Percentiles rank a stretch among this genome's conserved stretches.
phyloP scores from a whole-genome alignment of 2,797 vertebrate species.

The Micrastur ruficollis region DNA sequence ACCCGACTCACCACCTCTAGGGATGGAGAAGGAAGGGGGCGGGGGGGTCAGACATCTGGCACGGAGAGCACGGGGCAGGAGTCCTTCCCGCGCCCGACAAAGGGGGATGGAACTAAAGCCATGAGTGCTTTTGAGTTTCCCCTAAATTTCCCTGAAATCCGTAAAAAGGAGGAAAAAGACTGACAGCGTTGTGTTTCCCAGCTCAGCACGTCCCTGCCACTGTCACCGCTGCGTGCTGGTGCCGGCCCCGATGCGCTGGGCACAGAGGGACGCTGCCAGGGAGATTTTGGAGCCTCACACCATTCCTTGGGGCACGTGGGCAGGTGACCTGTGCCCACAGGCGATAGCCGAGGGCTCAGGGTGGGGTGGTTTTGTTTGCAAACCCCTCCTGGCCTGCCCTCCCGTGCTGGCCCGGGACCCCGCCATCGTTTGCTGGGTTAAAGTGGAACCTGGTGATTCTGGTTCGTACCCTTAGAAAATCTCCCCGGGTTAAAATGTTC shows the following conservation, averaged over 20 bases:
- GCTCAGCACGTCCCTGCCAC: background rate
- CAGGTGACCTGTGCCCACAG: background rate
- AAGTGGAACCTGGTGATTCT: background rate
- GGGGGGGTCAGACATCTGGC: background rate
- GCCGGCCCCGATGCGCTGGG: background rate
- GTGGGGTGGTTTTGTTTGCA: too few species aligned
- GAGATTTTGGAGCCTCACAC: background rate
- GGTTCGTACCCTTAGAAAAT: background rate
- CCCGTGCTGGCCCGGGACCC: background rate
- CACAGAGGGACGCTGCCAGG: accelerated
- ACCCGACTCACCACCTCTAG: accelerated
- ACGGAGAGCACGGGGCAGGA: accelerated
- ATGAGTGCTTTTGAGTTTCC: background rate
- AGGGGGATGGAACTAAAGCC: background rate
- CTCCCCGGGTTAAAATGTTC: background rate
- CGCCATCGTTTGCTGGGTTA: background rate
- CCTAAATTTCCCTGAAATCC: background rate
- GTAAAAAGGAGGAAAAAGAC: background rate
- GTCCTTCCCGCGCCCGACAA: background rate
- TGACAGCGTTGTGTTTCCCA: accelerated
- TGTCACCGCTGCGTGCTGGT: background rate
- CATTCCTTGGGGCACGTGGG: accelerated
- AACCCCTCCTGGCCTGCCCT: background rate
- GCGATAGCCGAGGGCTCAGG: background rate
- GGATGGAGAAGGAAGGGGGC: background rate